phyloP scores from a whole-genome alignment of 2,888 invertebrate genomes.

The Ferdinandea cuprea region DNA sequence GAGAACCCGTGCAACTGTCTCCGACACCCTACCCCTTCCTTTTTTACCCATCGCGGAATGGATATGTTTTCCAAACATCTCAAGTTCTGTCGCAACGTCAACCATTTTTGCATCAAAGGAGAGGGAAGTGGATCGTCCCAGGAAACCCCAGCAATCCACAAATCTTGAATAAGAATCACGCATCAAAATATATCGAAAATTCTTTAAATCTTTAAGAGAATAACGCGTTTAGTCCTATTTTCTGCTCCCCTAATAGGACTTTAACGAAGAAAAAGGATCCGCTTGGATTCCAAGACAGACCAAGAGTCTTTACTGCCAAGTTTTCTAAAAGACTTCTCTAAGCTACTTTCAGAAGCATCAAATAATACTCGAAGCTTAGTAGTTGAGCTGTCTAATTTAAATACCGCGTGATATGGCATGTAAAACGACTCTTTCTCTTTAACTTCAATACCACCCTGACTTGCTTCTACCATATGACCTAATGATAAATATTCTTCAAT shows the following conservation, averaged over 20 bases:
- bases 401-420: no score
- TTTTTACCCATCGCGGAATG: constrained; percentile 18
- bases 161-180: constrained; percentile 27
- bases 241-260: neutral
- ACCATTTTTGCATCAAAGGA: constrained; percentile 6
- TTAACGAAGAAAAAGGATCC: constrained; percentile 26
- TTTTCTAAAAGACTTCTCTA: no score
- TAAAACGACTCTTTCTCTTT: no score
- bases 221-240: neutral
- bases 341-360: no score
- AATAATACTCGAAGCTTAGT: no score
- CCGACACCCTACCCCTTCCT: neutral
- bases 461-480: no score
- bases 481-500: no score
- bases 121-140: constrained; percentile 26
- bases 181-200: constrained; percentile 28
- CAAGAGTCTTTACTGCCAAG: constrained; percentile 5
- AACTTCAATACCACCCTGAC: no score
- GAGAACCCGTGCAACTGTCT: constrained; percentile 12
- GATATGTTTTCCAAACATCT: constrained; percentile 24
- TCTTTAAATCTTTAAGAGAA: constrained; percentile 13
- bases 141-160: constrained; percentile 21
- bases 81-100: neutral
- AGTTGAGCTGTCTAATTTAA: no score
- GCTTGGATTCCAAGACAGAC: neutral